Evolutionary conservation across 2,797 vertebrate genomes (phyloP), one percentile per base, ranked within the genome.

Genomic region (Molossus molossus): DNA sequence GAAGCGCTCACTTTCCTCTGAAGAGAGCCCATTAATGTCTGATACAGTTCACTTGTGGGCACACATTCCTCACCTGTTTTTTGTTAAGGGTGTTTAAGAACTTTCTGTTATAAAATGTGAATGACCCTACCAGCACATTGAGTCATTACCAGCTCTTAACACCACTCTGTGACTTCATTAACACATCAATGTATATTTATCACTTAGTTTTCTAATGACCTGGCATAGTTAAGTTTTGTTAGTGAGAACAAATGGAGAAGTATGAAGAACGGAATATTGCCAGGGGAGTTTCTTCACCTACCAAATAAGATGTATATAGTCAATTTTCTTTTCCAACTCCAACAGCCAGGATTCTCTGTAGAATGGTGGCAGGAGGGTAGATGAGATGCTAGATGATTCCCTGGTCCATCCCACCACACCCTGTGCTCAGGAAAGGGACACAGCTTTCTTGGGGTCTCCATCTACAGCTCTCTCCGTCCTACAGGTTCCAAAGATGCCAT

Each of bases 171-270:
- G 77, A 33, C 40, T 92, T 77, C 45, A 33, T 48, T 67, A 64
- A 29, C 62, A 25, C 37, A 5, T 50, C 11, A 37, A 6, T 45
- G 25, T 23, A 29, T n/a, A 27, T 82, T 93, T 92, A 55, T 33
- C 73, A 62, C 84, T 55, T 82, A 37, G 9, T 62, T 94, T 84
- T 50, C 88, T 82, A 64, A 75, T 70, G 90, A 82, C 64, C 79
- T 27, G 7, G n/a, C 50, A 9, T 10, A 17, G 53, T 58, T 79
- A 79, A n/a, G 37, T 27, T 57, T 37, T 57, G 48, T 48, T 80
- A 72, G 50, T 48, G 45, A 92, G 65, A 92, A 17, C 60, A 37
- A 75, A 40, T 33, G n/a, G 73, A 77, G 57, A 88, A 79, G 27
- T 62, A 14, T 7, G 88, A 64, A 92, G 94, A 90, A 21, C 8